Conservation (phyloP, 2,113 vertebrate species). For the Crotalus helleri region DNA sequence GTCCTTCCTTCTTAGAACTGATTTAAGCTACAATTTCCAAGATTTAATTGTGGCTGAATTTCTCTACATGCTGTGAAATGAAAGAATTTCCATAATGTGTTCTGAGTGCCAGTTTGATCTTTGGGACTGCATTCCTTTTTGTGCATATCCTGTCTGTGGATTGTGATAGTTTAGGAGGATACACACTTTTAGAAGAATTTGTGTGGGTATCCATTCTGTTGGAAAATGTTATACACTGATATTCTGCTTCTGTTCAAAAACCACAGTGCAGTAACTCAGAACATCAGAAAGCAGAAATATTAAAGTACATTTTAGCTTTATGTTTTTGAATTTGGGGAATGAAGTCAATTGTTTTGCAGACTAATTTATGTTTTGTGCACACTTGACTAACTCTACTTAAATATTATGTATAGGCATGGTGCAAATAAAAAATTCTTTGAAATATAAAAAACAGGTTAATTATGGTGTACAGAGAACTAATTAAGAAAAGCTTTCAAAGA, state of each 20-base stretch:
- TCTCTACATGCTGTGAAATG: background rate
- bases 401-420: slow-evolving; percentile 22
- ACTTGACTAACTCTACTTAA: background rate
- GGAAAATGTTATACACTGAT: background rate
- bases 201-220: background rate
- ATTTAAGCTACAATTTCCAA: background rate
- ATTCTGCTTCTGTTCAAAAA: background rate
- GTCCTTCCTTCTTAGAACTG: background rate
- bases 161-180: background rate
- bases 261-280: background rate
- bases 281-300: background rate
- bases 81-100: background rate
- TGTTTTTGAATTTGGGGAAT: slow-evolving; percentile 36
- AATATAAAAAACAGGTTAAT: slow-evolving; percentile 47
- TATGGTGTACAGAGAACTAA: slow-evolving; percentile 43
- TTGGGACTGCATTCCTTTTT: background rate
- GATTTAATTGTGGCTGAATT: background rate
- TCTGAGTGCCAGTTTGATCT: background rate
- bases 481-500: slow-evolving; percentile 52
- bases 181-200: background rate
- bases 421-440: slow-evolving; percentile 24
- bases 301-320: slow-evolving; percentile 39
- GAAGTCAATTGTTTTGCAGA: slow-evolving; percentile 8
- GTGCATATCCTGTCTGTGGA: background rate
- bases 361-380: slow-evolving; percentile 16